Evolutionary conservation across 2,113 vertebrate genomes (phyloP).

Genomic region (Megaceryle torquata): DNA sequence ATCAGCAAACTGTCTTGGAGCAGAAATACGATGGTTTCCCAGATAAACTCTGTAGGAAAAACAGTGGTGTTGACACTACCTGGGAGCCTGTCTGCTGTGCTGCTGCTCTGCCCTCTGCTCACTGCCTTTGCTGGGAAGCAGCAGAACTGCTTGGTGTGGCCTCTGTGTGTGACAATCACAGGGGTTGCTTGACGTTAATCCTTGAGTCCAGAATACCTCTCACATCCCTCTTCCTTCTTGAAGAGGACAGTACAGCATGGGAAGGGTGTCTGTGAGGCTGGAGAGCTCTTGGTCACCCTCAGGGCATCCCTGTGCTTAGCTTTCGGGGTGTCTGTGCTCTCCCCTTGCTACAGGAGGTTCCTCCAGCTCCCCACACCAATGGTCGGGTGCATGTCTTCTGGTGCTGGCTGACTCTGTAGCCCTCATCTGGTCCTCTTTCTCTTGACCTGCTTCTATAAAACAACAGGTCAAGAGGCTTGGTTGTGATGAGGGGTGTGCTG

Average conservation of each 20-base stretch:
- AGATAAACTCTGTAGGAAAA: conserved; percentile 77
- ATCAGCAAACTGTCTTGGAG: conserved; percentile 76
- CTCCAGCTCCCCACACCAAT: not conserved
- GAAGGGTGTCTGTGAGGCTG: not conserved
- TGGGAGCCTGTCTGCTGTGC: not conserved
- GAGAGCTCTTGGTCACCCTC: not conserved
- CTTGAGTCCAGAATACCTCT: not conserved
- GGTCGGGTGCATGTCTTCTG: not conserved
- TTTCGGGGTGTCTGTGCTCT: not conserved
- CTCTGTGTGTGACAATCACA: not conserved
- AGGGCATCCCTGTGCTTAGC: not conserved
- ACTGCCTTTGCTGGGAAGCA: not conserved
- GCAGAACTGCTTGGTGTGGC: not conserved
- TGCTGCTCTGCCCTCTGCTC: not conserved
- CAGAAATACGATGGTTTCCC: conserved; percentile 72
- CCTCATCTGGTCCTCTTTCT: not conserved
- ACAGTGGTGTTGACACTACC: conserved; percentile 75
- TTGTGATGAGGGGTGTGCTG: not conserved
- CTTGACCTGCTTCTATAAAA: not conserved
- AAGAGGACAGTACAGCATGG: not conserved
- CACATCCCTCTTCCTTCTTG: not conserved
- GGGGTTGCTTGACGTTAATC: not conserved
- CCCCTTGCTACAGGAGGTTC: not conserved
- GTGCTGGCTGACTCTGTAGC: not conserved
- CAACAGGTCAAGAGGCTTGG: not conserved